phyloP scores from a whole-genome alignment of 2,888 invertebrate species.

The Drosophila testacea region DNA sequence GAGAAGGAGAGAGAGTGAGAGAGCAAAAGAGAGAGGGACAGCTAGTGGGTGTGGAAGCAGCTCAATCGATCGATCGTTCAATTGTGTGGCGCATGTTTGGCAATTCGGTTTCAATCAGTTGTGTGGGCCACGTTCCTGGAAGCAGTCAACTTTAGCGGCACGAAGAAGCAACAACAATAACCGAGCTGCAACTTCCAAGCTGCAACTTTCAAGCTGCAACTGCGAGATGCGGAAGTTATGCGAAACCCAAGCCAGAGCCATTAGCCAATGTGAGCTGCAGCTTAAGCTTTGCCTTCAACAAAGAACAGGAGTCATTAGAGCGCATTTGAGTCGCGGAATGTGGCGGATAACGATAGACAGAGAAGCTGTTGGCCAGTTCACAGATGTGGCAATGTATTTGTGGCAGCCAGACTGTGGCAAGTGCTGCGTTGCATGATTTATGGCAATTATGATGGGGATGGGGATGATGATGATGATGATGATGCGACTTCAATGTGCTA shows the following conservation, averaged over 20 bases:
- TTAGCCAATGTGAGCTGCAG: neutral
- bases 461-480: conserved; percentile 64
- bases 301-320: conserved; percentile 82
- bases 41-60: conserved; percentile 51
- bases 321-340: conserved; percentile 78
- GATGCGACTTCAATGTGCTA: conserved; percentile 66
- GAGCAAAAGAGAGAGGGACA: neutral
- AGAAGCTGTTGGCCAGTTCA: neutral
- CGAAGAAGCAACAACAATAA: neutral
- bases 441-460: conserved; percentile 76
- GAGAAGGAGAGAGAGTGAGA: neutral
- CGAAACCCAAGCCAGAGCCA: conserved; percentile 52
- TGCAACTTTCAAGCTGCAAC: neutral
- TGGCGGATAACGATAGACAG: conserved; percentile 38
- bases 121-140: conserved; percentile 60
- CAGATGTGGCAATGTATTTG: conserved; percentile 1
- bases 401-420: conserved; percentile 52
- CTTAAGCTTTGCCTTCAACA: conserved; percentile 48
- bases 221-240: conserved; percentile 68
- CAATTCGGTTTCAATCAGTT: conserved; percentile 58
- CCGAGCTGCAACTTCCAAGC: neutral
- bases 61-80: conserved; percentile 55
- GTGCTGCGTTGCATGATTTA: conserved; percentile 80
- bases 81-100: conserved; percentile 61
- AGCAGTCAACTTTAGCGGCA: conserved; percentile 22